Percentiles rank a stretch among this genome's conserved stretches.
These are phyloP conservation scores for Ctenodactylus gundi DNA, from an alignment of 2,113 vertebrate species.

Conservation along the genomic window DNA sequence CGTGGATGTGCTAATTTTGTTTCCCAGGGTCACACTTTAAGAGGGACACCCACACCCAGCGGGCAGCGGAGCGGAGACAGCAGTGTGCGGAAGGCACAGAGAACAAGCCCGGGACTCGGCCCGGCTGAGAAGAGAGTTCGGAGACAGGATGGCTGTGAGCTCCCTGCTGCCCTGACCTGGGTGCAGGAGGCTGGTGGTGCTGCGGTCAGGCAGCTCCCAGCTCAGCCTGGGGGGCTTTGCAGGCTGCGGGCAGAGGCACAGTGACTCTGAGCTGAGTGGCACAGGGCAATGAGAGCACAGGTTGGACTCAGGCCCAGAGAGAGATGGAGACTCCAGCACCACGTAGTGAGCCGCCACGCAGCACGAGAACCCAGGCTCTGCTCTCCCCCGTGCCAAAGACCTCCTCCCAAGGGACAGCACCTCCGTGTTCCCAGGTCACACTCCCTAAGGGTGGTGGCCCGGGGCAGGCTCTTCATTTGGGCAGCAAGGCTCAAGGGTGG, in stretches of 20 bases:
- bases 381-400: neutral
- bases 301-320: neutral
- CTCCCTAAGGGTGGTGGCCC: neutral
- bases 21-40: rapidly evolving
- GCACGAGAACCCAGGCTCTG: neutral
- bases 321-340: neutral
- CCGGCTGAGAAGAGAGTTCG: neutral
- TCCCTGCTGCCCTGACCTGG: too few relatives aligned
- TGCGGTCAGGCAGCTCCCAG: neutral
- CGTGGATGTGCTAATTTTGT: neutral
- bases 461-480: neutral
- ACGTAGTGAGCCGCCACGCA: rapidly evolving
- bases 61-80: neutral
- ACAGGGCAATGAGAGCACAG: too few relatives aligned
- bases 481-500: neutral
- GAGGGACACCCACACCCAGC: neutral
- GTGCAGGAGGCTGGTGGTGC: neutral
- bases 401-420: neutral
- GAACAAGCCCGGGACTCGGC: neutral
- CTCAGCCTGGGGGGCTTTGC: neutral
- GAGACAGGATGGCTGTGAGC: rapidly evolving
- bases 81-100: too few relatives aligned
- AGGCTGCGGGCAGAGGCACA: too few relatives aligned
- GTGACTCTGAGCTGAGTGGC: too few relatives aligned
- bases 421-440: neutral